Evolutionary conservation across 2,113 vertebrate species (phyloP).

Genomic region (Myotis davidii): DNA sequence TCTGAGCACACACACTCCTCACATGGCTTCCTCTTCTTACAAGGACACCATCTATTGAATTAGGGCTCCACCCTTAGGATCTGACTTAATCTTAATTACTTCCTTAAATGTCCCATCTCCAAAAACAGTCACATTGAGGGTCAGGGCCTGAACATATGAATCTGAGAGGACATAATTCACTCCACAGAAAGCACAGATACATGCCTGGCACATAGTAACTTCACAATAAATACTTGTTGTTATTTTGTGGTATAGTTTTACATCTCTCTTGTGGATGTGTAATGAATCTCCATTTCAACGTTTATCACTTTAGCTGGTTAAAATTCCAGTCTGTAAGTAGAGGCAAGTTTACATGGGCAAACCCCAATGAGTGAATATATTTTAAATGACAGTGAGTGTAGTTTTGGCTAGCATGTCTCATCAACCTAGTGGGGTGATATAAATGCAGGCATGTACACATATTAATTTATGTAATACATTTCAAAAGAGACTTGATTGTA

Average conservation of each 20-base stretch:
- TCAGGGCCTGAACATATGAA: background rate
- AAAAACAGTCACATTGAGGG: background rate
- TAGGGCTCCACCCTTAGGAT: background rate
- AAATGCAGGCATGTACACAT: background rate
- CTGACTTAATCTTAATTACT: background rate
- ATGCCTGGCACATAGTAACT: background rate
- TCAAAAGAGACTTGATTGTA: background rate
- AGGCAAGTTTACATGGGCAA: background rate
- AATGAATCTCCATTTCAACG: background rate
- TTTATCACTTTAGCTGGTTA: background rate
- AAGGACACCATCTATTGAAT: background rate
- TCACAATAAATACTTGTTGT: background rate
- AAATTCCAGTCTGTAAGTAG: slow-evolving; percentile 31
- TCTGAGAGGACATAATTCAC: background rate
- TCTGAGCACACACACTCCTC: background rate
- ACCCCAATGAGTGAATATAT: background rate
- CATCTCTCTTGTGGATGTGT: background rate
- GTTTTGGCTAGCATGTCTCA: background rate
- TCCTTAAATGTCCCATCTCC: background rate
- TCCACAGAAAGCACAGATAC: background rate
- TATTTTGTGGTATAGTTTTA: background rate
- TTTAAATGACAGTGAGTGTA: background rate
- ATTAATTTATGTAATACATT: background rate
- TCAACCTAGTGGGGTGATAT: background rate
- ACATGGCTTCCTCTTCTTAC: background rate